A percentile compares a stretch with the other conserved stretches of the same genome.
These are phyloP conservation scores for Apotomis betuletana DNA, from an alignment of 2,888 invertebrate genomes.

Conservation along the genomic window DNA sequence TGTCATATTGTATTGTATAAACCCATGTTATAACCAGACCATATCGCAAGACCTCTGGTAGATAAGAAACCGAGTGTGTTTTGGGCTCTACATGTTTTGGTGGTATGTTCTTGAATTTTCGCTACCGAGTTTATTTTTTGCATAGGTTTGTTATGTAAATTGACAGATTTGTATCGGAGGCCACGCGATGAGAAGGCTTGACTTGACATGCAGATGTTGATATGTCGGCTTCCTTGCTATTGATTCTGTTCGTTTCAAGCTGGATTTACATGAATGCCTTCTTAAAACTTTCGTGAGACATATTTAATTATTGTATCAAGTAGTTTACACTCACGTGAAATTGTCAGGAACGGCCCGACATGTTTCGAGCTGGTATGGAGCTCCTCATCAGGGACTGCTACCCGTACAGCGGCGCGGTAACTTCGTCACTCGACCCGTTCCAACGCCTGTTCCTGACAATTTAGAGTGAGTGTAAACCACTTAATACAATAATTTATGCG, in stretches of 20 bases:
- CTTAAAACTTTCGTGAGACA: too few relatives aligned
- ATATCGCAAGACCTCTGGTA: neutral
- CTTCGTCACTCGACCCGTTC: too few relatives aligned
- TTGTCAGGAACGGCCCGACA: too few relatives aligned
- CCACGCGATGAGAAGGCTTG: constrained; percentile 30
- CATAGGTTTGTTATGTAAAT: constrained; percentile 43
- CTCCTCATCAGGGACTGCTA: too few relatives aligned
- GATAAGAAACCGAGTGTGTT: neutral
- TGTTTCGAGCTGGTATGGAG: too few relatives aligned
- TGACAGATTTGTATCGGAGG: constrained; percentile 42
- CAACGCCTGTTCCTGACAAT: too few relatives aligned
- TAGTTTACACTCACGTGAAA: too few relatives aligned
- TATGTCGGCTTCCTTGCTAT: constrained; percentile 30
- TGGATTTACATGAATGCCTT: too few relatives aligned
- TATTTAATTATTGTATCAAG: too few relatives aligned
- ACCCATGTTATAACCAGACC: constrained; percentile 40
- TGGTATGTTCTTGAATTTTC: constrained; percentile 23
- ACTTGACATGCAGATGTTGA: constrained; percentile 37
- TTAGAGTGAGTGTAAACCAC: too few relatives aligned
- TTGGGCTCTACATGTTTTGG: neutral
- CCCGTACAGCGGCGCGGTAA: too few relatives aligned
- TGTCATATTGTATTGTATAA: constrained; percentile 50
- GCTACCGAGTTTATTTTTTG: constrained; percentile 32
- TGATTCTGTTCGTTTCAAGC: constrained; percentile 17
- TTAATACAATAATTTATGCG: too few relatives aligned